Conservation (phyloP, 1,140 invertebrate species). For the Euborellia annulipes region DNA sequence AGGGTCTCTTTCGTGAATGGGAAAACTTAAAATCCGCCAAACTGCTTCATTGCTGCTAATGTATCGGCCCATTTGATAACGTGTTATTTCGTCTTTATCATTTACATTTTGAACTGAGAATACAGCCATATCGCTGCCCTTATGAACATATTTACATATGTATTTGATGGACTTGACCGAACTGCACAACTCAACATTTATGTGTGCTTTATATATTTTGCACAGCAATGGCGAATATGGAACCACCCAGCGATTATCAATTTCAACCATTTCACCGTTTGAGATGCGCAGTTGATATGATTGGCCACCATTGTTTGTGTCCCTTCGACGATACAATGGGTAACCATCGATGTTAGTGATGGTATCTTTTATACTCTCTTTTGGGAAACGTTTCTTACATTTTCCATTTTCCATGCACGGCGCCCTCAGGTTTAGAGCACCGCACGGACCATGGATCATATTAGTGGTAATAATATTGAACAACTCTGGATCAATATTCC, state of each 20-base stretch:
- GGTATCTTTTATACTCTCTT: constrained; percentile 16
- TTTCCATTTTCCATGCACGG: constrained; percentile 32
- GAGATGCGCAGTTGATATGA: constrained; percentile 9
- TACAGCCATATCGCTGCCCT: constrained; percentile 19
- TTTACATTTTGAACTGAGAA: constrained; percentile 14
- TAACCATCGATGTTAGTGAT: constrained; percentile 14
- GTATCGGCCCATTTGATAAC: constrained; percentile 26
- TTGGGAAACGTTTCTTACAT: constrained; percentile 24
- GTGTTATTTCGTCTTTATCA: constrained; percentile 18
- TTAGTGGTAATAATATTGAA: constrained; percentile 26
- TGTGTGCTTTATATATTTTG: constrained; percentile 14
- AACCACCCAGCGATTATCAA: constrained; percentile 25
- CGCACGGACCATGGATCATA: constrained; percentile 39
- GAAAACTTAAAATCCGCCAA: constrained; percentile 29
- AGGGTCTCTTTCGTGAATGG: too few species aligned
- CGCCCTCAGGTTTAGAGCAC: constrained; percentile 25
- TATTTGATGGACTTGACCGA: constrained; percentile 22
- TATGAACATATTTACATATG: constrained; percentile 24
- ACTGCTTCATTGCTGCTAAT: constrained; percentile 28
- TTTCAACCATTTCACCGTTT: too few species aligned
- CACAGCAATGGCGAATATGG: constrained; percentile 23
- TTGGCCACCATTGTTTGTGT: constrained; percentile 6
- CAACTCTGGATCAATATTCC: constrained; percentile 23
- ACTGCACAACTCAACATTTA: constrained; percentile 19
- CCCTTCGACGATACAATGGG: constrained; percentile 11